These are phyloP conservation scores for Episyrphus balteatus DNA, from an alignment of 1,140 invertebrate genomes.

Conservation along the genomic window DNA sequence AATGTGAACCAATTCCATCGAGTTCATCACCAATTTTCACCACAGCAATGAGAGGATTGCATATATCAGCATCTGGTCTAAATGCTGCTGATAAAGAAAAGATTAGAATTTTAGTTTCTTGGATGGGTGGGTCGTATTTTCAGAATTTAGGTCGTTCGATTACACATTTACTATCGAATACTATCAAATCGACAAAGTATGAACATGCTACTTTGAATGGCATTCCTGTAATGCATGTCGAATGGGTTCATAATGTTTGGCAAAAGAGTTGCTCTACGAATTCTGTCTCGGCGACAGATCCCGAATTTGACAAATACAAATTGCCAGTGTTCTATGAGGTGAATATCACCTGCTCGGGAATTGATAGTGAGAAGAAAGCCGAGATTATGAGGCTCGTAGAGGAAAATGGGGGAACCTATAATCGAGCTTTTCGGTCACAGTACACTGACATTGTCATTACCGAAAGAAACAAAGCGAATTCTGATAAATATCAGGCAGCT, in stretches of 20 bases:
- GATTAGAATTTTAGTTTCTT: constrained; percentile 56
- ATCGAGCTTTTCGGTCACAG: constrained; percentile 40
- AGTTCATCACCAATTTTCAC: constrained; percentile 65
- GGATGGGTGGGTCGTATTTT: constrained; percentile 73
- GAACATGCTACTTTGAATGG: constrained; percentile 60
- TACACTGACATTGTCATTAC: constrained; percentile 34
- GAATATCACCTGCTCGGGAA: constrained; percentile 65
- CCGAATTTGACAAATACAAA: constrained; percentile 50
- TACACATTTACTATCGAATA: constrained; percentile 74
- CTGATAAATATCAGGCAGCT: constrained; percentile 73
- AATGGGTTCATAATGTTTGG: constrained; percentile 76
- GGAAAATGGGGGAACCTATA: constrained; percentile 55
- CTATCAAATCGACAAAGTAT: constrained; percentile 61
- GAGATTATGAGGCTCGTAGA: constrained; percentile 57
- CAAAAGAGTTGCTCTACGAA: constrained; percentile 41
- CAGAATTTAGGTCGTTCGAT: constrained; percentile 56
- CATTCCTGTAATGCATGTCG: constrained; percentile 62
- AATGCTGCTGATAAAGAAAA: constrained; percentile 47
- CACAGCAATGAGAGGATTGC: constrained; percentile 65
- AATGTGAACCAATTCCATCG: constrained; percentile 60
- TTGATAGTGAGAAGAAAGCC: constrained; percentile 51
- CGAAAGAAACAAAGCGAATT: constrained; percentile 44
- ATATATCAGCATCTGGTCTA: constrained; percentile 63
- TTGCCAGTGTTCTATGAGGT: constrained; percentile 74
- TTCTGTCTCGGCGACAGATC: constrained; percentile 51